Evolutionary conservation across 2,888 invertebrate species (phyloP), one percentile per base, ranked within the genome.

Genomic region (Acrocera orbiculus): DNA sequence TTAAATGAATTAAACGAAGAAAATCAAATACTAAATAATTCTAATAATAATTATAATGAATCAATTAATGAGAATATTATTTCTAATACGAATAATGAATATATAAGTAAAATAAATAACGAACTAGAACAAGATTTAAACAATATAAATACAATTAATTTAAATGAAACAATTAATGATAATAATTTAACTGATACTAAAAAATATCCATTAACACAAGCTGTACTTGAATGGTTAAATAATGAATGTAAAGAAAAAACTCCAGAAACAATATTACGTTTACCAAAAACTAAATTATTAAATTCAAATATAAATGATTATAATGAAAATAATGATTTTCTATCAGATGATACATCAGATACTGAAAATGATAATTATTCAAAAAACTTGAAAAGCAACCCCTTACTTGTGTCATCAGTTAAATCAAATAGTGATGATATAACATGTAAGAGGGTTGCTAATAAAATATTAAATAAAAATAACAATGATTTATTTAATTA

Each of bases 141-240:
- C n/a, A n/a, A n/a, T n/a, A n/a, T n/a, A n/a, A n/a, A n/a, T n/a
- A n/a, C n/a, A n/a, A n/a, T n/a, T n/a, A n/a, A n/a, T n/a, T n/a
- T n/a, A n/a, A n/a, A n/a, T n/a, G n/a, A n/a, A n/a, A n/a, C n/a
- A n/a, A n/a, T n/a, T n/a, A n/a, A n/a, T n/a, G n/a, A n/a, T 13
- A 22, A 30, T 3, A 22, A 20, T 11, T 8, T n/a, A 13, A 22
- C 20, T 13, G 23, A 30, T 8, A 22, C 16, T 5, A 20, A 13
- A 2, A 31, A 38, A 32, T 58, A 61, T 43, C 67, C 69, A 9
- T 66, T 73, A 36, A 71, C 69, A 4, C 57, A 64, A 29, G 71
- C 71, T 2, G 71, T 73, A 2, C 67, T 62, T 30, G 64, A 67
- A 34, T 73, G 73, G 73, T 60, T 72, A 43, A 55, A 56, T 28